phyloP scores from a whole-genome alignment of 2,888 invertebrate genomes.

The Pycnomerus fuliginosus region DNA sequence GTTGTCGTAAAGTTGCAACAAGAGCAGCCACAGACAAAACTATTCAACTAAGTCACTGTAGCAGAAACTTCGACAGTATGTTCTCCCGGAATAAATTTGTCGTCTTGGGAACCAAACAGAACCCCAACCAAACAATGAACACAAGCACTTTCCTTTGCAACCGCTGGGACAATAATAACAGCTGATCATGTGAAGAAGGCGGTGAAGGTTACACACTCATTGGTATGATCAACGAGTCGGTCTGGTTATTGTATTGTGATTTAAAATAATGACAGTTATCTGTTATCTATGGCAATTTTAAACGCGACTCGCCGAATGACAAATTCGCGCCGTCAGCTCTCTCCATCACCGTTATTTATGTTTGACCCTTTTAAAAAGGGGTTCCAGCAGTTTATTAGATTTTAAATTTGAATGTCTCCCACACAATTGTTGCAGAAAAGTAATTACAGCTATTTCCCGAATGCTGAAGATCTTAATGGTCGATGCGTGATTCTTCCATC shows the following conservation, averaged over 20 bases:
- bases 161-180: slow-evolving; percentile 3
- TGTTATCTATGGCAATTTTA: slow-evolving; percentile 20
- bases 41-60: slow-evolving; percentile 34
- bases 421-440: no score
- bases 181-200: slow-evolving; percentile 21
- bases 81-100: slow-evolving; percentile 35
- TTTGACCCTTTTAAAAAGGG: slow-evolving; percentile 1
- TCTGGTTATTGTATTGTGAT: slow-evolving; percentile 17
- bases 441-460: no score
- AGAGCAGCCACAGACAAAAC: slow-evolving; percentile 38
- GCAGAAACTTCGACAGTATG: slow-evolving; percentile 35
- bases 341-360: slow-evolving; percentile 2
- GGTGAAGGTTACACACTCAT: slow-evolving; percentile 29
- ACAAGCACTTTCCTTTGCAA: no score
- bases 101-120: slow-evolving; percentile 33
- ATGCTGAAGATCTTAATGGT: no score
- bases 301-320: slow-evolving; percentile 8
- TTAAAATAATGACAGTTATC: slow-evolving; percentile 20
- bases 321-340: slow-evolving; percentile 2
- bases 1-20: slow-evolving; percentile 42
- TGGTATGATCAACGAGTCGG: slow-evolving; percentile 13
- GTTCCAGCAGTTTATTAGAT: slow-evolving; percentile 1
- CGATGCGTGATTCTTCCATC: slow-evolving; percentile 8
- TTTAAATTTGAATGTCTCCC: slow-evolving; percentile 4
- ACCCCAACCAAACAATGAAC: no score